phyloP scores from a whole-genome alignment of 2,797 vertebrate species.

The Dermochelys coriacea region DNA sequence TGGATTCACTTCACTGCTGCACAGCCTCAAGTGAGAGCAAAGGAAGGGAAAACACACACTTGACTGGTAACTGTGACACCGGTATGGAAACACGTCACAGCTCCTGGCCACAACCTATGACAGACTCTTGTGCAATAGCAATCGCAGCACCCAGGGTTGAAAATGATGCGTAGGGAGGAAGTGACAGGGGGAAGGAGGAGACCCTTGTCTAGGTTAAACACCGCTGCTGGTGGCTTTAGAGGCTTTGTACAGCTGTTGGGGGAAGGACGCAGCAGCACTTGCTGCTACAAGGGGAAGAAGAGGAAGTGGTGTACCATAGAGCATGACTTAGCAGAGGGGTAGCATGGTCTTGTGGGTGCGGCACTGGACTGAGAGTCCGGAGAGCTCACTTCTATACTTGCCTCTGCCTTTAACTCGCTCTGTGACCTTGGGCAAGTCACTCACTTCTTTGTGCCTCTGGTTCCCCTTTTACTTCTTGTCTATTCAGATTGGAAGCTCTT shows the following conservation, averaged over 20 bases:
- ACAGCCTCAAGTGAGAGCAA: not conserved
- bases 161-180: not conserved
- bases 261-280: not conserved
- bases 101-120: too few relatives aligned
- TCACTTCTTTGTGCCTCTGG: rapidly evolving
- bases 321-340: not conserved
- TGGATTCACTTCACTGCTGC: not conserved
- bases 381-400: not conserved
- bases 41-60: not conserved
- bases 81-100: too few relatives aligned
- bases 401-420: not conserved
- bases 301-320: not conserved
- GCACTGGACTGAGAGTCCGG: not conserved
- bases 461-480: not conserved
- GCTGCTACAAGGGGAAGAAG: not conserved
- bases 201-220: too few relatives aligned
- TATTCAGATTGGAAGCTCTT: not conserved
- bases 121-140: not conserved
- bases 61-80: not conserved
- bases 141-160: not conserved
- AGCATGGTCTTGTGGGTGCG: not conserved
- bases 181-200: not conserved
- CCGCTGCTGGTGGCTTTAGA: too few relatives aligned
- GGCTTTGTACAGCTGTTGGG: too few relatives aligned
- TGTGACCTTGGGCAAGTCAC: not conserved